Evolutionary conservation across 2,113 vertebrate species (phyloP), one percentile per base, ranked within the genome.

Genomic region (Onychorhynchus coronatus): DNA sequence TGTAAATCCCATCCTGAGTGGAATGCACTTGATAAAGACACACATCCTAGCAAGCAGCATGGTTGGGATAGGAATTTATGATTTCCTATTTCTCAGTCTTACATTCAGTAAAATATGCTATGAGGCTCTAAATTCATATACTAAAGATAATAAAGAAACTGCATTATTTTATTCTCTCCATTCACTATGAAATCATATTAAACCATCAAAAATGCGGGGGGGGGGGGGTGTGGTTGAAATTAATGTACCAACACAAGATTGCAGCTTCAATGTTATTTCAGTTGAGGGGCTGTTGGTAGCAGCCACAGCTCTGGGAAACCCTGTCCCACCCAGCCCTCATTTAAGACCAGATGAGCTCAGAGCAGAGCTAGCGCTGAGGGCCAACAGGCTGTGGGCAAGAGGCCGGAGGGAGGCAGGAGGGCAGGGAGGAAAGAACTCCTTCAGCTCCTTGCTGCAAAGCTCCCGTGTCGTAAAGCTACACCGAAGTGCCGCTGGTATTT

Each of bases 401-500:
- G 61, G 33, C 42, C 30, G 31, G 12, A 49, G 35, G 50, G 46
- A 75, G 23, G 39, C 11, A 85, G 33, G 16, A 77, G 33, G 20
- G n/a, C 22, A 65, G 79, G 74, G 53, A 84, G 22, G 39, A 70
- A 12, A 0, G 0, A 47, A 0, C 15, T 19, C 63, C 74, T 33
- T 21, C 56, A 37, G 53, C 41, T 86, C 63, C 63, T 58, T 14
- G 35, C 31, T 81, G 74, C 74, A 8, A 41, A 72, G 74, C 70
- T 84, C 52, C 65, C 2, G 35, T 19, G 76, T 35, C 0, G 1
- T 75, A 92, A 95, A 95, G 73, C 79, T 71, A 44, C 76, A 70
- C 92, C 31, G 67, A 89, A 92, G 89, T 44, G 86, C 87, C 2
- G 7, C 87, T 79, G 89, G 93, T 88, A 53, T 89, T 96, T 93